Evolutionary conservation across 2,113 vertebrate genomes (phyloP), one percentile per base, ranked within the genome.

Genomic region (Delphinapterus leucas): DNA sequence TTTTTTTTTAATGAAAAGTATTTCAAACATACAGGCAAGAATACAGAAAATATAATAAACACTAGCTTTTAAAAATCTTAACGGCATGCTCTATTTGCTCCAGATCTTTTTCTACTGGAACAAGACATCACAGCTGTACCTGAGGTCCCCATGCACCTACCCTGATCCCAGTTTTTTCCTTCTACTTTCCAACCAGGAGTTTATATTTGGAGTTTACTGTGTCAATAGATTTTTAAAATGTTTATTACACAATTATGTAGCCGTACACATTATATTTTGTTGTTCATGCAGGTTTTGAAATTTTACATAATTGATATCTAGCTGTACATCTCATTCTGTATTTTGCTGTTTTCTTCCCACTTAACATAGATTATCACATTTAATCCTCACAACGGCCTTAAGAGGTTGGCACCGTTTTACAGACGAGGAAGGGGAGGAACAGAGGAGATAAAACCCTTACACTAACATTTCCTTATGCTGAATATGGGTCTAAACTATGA

Each of bases 101-200:
- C 31, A 3, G 28, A 63, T 55, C n/a, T 53, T 88, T 73, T 36
- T 79, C 67, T 79, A 38, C 68, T 61, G 3, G 33, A 88, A 73
- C 1, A 20, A 88, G 77, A 63, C n/a, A 3, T 36, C 12, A 8
- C 23, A 33, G 18, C 63, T 41, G 23, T 7, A 41, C 33, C 31
- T 2, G 6, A 74, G 33, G 44, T 7, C 14, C 31, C 21, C 1
- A 0, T 1, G 2, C 0, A 0, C 23, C 28, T 15, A 5, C 38
- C 47, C 11, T 3, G 26, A 38, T 9, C 20, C 5, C 28, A 25
- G 26, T 25, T 58, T n/a, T 61, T 28, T 26, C 65, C 65, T 36
- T 28, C 65, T 20, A 13, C 17, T 38, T 68, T 67, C 65, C 49
- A 6, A 28, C 61, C 23, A 1, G 0, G 11, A 38, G 28, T 14